Evolutionary conservation across 2,113 vertebrate species (phyloP).

Genomic region (Thalassoma bifasciatum): DNA sequence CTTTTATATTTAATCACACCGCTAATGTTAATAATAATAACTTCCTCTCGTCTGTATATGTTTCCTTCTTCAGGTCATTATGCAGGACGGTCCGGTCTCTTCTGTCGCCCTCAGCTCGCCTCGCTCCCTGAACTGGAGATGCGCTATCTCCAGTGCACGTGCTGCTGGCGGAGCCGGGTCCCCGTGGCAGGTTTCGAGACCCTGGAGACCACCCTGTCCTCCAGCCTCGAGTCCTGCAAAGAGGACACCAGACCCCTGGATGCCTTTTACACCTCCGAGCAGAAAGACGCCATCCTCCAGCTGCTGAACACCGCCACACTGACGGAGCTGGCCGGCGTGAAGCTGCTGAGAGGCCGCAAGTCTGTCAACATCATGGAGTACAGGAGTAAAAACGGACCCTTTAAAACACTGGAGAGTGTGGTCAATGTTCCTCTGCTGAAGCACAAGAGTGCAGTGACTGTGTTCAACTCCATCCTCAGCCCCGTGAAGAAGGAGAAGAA

Average conservation of each 20-base stretch:
- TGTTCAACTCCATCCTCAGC: conserved; percentile 83
- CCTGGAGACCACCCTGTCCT: conserved; percentile 14
- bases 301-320: conserved; percentile 79
- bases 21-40: no score
- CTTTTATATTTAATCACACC: no score
- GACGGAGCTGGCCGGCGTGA: conserved; percentile 78
- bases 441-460: conserved; percentile 80
- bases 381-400: conserved; percentile 81
- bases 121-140: conserved; percentile 59
- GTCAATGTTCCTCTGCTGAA: conserved; percentile 81
- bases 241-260: conserved; percentile 69
- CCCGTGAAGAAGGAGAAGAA: conserved; percentile 72
- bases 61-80: conserved; percentile 34
- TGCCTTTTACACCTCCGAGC: conserved; percentile 76
- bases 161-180: conserved; percentile 77
- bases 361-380: conserved; percentile 72
- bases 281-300: conserved; percentile 79
- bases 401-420: conserved; percentile 80
- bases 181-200: conserved; percentile 55
- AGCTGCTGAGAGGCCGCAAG: conserved; percentile 83
- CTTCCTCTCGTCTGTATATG: no score
- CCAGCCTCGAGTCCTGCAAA: conserved; percentile 15
- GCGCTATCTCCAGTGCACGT: conserved; percentile 76
- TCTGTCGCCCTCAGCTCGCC: conserved; percentile 45
- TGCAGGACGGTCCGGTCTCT: conserved; percentile 59